Evolutionary conservation across 2,888 invertebrate genomes (phyloP).

Genomic region (Aspidiotus destructor): DNA sequence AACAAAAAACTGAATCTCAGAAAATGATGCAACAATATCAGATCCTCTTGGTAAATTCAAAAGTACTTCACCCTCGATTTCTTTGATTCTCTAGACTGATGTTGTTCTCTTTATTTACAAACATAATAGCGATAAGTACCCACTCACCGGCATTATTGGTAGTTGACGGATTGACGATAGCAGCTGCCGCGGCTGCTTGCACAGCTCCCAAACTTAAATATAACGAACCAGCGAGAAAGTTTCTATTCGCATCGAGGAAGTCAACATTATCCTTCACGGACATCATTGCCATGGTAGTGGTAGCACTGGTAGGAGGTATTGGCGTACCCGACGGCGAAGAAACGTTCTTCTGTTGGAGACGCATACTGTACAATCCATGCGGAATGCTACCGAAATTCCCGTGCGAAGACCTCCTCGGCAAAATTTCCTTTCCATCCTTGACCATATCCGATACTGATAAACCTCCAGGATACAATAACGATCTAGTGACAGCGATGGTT

Average conservation of each 20-base stretch:
- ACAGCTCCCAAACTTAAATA: slow-evolving; percentile 56
- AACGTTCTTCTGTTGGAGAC: neutral
- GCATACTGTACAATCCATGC: slow-evolving; percentile 37
- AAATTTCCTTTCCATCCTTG: slow-evolving; percentile 36
- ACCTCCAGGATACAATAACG: slow-evolving; percentile 51
- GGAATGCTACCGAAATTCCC: slow-evolving; percentile 48
- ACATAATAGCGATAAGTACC: too few relatives aligned
- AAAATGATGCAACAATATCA: too few relatives aligned
- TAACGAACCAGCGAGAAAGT: slow-evolving; percentile 47
- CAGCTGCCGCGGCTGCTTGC: slow-evolving; percentile 52
- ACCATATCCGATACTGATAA: slow-evolving; percentile 53
- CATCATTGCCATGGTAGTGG: slow-evolving; percentile 1
- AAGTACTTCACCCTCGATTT: too few relatives aligned
- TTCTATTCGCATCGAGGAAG: slow-evolving; percentile 39
- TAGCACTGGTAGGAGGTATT: slow-evolving; percentile 3
- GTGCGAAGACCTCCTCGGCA: slow-evolving; percentile 44
- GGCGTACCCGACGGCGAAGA: slow-evolving; percentile 7
- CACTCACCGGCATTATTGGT: slow-evolving; percentile 23
- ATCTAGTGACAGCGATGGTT: slow-evolving; percentile 49
- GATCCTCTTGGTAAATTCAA: too few relatives aligned
- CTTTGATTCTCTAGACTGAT: too few relatives aligned
- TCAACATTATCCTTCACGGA: slow-evolving; percentile 25
- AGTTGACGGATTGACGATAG: slow-evolving; percentile 38
- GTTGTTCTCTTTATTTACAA: too few relatives aligned
- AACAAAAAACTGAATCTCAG: too few relatives aligned